A percentile compares a stretch with the other conserved stretches of the same genome.
These are phyloP conservation scores for Caerostris darwini DNA, from an alignment of 1,140 invertebrate genomes.

Conservation along the genomic window DNA sequence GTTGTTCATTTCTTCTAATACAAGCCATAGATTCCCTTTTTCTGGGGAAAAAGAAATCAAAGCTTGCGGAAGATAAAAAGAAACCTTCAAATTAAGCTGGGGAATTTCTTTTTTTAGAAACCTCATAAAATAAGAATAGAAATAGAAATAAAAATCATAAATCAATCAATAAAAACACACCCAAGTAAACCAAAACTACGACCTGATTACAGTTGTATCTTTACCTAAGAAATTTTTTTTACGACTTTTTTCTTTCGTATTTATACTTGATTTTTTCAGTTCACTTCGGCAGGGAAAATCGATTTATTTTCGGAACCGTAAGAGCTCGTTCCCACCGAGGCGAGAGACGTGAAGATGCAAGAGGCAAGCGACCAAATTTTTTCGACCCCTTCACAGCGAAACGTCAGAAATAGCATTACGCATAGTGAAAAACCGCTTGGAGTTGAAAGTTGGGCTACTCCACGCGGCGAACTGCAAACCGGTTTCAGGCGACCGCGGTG, in stretches of 20 bases:
- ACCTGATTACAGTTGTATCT: not conserved
- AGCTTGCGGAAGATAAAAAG: not conserved
- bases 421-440: too few relatives aligned
- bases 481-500: too few relatives aligned
- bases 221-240: not conserved
- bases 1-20: not conserved
- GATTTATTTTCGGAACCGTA: constrained; percentile 1
- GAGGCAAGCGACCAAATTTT: too few relatives aligned
- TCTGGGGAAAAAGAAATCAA: not conserved
- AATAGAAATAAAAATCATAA: not conserved
- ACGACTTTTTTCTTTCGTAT: too few relatives aligned
- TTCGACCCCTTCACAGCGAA: too few relatives aligned
- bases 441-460: too few relatives aligned
- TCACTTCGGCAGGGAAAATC: not conserved
- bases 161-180: not conserved
- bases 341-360: too few relatives aligned
- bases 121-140: not conserved
- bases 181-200: not conserved
- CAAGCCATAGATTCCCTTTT: not conserved
- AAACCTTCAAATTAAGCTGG: not conserved
- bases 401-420: too few relatives aligned
- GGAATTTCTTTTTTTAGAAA: not conserved
- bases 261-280: not conserved
- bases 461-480: too few relatives aligned
- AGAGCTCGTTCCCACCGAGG: too few relatives aligned